A percentile compares a stretch with the other conserved stretches of the same genome.
phyloP scores from a whole-genome alignment of 2,113 vertebrate species.

The Mixornis gularis region DNA sequence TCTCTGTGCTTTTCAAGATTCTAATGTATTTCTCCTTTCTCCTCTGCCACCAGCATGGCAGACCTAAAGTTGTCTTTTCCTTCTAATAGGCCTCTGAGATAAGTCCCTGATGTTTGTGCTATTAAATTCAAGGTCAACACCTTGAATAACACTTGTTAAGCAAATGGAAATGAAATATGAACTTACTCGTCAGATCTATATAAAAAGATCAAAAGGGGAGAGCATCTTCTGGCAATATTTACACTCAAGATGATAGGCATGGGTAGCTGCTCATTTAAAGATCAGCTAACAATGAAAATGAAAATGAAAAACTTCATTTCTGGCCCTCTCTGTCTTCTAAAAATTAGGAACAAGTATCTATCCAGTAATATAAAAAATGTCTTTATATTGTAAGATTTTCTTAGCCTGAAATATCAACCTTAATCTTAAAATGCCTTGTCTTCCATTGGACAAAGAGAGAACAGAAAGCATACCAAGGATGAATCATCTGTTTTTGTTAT shows the following conservation, averaged over 20 bases:
- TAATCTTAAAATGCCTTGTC: background rate
- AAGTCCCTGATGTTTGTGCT: background rate
- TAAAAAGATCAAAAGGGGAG: background rate
- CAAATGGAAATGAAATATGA: background rate
- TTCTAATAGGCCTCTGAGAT: background rate
- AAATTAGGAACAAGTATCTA: background rate
- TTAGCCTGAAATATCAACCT: background rate
- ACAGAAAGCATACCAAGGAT: background rate
- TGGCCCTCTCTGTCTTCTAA: background rate
- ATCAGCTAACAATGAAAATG: background rate
- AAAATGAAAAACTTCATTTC: background rate
- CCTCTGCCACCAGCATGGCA: background rate
- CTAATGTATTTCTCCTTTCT: background rate
- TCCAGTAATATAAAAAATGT: background rate
- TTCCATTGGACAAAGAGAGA: background rate
- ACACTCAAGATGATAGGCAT: background rate
- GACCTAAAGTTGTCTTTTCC: background rate
- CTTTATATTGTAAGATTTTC: background rate
- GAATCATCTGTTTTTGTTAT: constrained; percentile 32
- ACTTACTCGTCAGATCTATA: background rate
- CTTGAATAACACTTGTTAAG: background rate
- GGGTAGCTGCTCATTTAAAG: background rate
- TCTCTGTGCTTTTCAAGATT: background rate
- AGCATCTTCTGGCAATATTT: background rate
- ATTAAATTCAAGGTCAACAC: background rate